Evolutionary conservation across 1,140 invertebrate genomes (phyloP), one percentile per base, ranked within the genome.

Genomic region (Sminthurides bifidus): DNA sequence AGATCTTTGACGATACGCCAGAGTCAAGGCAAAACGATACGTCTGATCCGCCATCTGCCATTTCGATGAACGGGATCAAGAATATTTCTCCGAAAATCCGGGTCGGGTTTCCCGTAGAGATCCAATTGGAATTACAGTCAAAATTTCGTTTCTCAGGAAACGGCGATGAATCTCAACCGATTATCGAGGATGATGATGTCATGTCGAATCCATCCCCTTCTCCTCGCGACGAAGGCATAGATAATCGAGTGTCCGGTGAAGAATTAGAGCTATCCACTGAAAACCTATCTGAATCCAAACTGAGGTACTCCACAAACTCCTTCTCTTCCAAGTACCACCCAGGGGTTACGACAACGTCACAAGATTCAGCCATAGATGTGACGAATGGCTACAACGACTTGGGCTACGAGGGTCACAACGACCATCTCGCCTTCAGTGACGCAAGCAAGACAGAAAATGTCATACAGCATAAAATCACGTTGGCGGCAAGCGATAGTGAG

Each of bases 61-160:
- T 57, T 19, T 41, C 54, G 23, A 63, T 61, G 33, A 43, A 55
- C 5, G 56, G 56, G 12, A 53, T 54, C 37, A 65, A 65, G 50
- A 60, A 60, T 31, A 59, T 65, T 41, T 61, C 63, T 2, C 59
- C 63, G 1, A 65, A 65, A 58, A 61, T 65, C 33, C 51, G 58
- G 29, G 63, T 65, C 37, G 63, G 63, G 12, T 65, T 65, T 46
- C 63, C 63, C 2, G 63, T 58, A 10, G 63, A 65, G 29, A 61
- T 65, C 21, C 63, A 65, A 29, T 30, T 65, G 21, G 63, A 65
- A 29, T 29, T 65, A 24, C 63, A 61, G 24, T 59, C 59, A 3
- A 61, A 60, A 30, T 41, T 65, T 0, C 38, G 56, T 2, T 37
- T 38, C 30, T 45, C 29, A 21, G 30, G 27, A 17, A 56, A 51